These are phyloP conservation scores for Conus canariensis DNA, from an alignment of 2,888 invertebrate species.

Conservation along the genomic window DNA sequence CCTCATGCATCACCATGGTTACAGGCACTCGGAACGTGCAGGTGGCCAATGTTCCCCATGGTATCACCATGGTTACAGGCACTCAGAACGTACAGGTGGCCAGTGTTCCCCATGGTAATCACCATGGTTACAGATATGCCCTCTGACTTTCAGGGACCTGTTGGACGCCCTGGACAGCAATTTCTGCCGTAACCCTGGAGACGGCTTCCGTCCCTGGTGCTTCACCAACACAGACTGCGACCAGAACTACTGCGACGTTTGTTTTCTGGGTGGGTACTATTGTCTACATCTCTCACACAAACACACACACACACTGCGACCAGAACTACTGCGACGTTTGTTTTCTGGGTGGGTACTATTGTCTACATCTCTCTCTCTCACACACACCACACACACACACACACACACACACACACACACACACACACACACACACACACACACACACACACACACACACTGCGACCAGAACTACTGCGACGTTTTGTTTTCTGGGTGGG, in stretches of 20 bases:
- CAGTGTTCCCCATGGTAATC: too few relatives aligned
- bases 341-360: slow-evolving; percentile 50
- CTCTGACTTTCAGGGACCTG: slow-evolving; percentile 50
- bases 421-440: too few relatives aligned
- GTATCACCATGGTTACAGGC: too few relatives aligned
- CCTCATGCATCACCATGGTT: too few relatives aligned
- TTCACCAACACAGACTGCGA: slow-evolving; percentile 57
- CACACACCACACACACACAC: background rate
- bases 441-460: too few relatives aligned
- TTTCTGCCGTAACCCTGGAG: slow-evolving; percentile 57
- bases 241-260: slow-evolving; percentile 64
- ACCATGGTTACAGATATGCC: too few relatives aligned
- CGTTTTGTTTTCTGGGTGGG: slow-evolving; percentile 26
- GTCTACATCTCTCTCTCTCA: too few relatives aligned
- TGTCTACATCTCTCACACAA: too few relatives aligned
- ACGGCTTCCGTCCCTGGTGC: slow-evolving; percentile 64
- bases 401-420: background rate
- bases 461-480: too few relatives aligned
- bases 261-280: slow-evolving; percentile 53
- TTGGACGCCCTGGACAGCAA: slow-evolving; percentile 56
- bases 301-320: slow-evolving; percentile 35
- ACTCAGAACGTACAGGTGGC: too few relatives aligned
- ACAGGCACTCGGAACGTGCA: too few relatives aligned
- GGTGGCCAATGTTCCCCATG: too few relatives aligned
- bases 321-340: slow-evolving; percentile 65